Evolutionary conservation across 1,140 invertebrate species (phyloP), one percentile per base, ranked within the genome.

Genomic region (Radopholus similis): DNA sequence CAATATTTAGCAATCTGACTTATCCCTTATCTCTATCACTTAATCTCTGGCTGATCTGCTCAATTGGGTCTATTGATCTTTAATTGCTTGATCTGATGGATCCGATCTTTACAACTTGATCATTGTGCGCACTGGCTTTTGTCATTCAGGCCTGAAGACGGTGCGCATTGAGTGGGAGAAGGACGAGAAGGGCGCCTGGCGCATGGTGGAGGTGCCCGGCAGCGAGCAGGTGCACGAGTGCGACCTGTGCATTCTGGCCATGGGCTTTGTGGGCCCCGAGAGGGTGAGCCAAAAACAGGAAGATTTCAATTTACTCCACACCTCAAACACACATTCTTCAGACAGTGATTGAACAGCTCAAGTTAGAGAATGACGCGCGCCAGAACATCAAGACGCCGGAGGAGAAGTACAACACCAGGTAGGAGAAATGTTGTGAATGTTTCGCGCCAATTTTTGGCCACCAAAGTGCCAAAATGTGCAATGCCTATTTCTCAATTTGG

Each of bases 181-280:
- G 83, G 91, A 94, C 83, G 89, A 91, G 53, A 89, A 88, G 67
- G 95, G 94, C 0, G 86, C 90, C 67, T 98, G 94, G 93, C 90
- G 90, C 77, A 95, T 97, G 92, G 87, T 88, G 58, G 92, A 97
- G 87, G 84, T 92, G 53, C 86, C 88, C 70, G 90, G 89, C 38
- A 88, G 90, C 37, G 90, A 93, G 84, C 88, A 90, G 62, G 70
- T 72, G 13, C 77, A 76, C 83, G 88, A 91, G 76, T 92, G 91
- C 75, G 91, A 97, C 81, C 84, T 98, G 64, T 91, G 96, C 40
- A 85, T 99, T 63, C 86, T 99, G 30, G 95, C 95, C 15, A 97
- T 99, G 95, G 95, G 95, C 76, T 99, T 98, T 86, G 85, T 97
- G 34, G 95, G 95, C 4, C 95, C 95, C 4, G 95, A 98, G 84